These are phyloP conservation scores for Cybosia mesomella DNA, from an alignment of 2,888 invertebrate species.

Conservation along the genomic window DNA sequence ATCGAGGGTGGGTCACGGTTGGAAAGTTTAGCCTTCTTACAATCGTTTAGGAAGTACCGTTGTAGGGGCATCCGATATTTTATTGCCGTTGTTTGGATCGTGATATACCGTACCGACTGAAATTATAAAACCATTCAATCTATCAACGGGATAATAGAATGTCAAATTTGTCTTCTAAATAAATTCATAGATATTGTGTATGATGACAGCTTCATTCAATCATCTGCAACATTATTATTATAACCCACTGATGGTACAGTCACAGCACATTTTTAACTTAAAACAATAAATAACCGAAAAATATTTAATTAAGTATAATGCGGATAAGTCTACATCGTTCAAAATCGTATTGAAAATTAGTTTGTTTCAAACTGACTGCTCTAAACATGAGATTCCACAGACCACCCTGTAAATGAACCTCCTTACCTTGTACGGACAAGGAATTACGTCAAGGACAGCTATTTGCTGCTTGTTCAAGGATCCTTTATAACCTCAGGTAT, in stretches of 20 bases:
- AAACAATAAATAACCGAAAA: neutral
- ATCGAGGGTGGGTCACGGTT: conserved; percentile 72
- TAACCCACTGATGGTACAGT: neutral
- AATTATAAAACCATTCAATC: conserved; percentile 47
- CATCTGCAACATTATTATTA: neutral
- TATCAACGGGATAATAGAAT: conserved; percentile 43
- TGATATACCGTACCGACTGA: conserved; percentile 43
- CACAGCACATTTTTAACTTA: neutral
- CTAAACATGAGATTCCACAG: neutral
- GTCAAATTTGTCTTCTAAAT: conserved; percentile 25
- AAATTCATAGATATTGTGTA: conserved; percentile 14
- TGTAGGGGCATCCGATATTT: conserved; percentile 66
- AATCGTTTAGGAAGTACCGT: conserved; percentile 82
- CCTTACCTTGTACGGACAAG: conserved; percentile 40
- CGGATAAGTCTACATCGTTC: neutral
- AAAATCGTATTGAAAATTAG: neutral
- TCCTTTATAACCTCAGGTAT: conserved; percentile 30
- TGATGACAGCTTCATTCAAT: neutral
- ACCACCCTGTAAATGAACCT: conserved; percentile 6
- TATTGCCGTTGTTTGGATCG: conserved; percentile 63
- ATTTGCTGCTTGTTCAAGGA: conserved; percentile 39
- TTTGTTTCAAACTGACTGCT: neutral
- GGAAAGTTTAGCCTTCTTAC: conserved; percentile 67
- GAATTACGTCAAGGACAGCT: conserved; percentile 50
- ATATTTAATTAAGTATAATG: neutral